Base-by-base conservation (phyloP, 2,888 invertebrate genomes). In the Pyrrhopygopsis socrates region DNA sequence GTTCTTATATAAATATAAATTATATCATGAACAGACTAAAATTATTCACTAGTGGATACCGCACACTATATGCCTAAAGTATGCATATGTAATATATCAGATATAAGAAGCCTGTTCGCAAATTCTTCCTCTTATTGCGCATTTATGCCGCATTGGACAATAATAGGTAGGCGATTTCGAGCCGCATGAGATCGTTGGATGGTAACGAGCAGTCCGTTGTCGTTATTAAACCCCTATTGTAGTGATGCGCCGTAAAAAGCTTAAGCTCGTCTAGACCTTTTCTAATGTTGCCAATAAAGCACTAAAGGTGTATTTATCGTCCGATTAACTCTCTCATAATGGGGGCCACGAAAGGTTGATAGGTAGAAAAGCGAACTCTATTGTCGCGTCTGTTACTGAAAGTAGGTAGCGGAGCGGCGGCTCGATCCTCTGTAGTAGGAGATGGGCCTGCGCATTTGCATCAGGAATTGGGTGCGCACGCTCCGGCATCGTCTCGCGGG, bases 391-490 rank as follows among this genome's bases (percentile, higher is more conserved):
- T 94, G 94, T 95, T 96, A 96, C 96, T 96, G 96, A 96, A 96
- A 96, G 94, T 96, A 95, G 96, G 96, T 96, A 96, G 95, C 94
- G 93, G 95, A 93, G 94, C 95, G 94, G 94, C 90, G 87, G 92
- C 93, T 90, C 93, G 89, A 94, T 90, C 86, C 76, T 87, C 86
- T 79, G 87, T 95, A 94, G 92, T 94, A 95, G 94, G 95, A 95
- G 96, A 96, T 95, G 96, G 95, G 95, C 95, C 92, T 92, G 94
- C 92, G 89, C 95, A 98, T 98, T 98, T 97, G 97, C 97, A 98
- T 98, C 97, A 96, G 95, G 95, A 97, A 97, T 97, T 97, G 98
- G 98, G 96, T 95, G 96, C 96, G 97, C 98, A 98, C 98, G 98
- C 97, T 96, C 94, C 95, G 95, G 95, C 95, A 95, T 95, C 94